Evolutionary conservation across 2,797 vertebrate genomes (phyloP).

Genomic region (Alca torda): DNA sequence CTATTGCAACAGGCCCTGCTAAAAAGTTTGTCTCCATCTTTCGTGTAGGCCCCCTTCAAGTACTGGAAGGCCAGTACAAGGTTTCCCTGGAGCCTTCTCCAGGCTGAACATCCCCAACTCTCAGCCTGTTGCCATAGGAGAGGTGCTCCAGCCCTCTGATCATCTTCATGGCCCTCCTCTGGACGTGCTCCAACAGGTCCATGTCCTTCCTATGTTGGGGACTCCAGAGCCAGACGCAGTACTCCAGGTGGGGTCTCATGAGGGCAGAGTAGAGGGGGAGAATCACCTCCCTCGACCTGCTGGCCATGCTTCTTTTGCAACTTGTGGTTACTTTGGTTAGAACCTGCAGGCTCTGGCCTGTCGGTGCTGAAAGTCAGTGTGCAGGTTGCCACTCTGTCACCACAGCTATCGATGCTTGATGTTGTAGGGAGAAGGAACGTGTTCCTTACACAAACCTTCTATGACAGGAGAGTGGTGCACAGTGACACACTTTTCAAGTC

Average conservation of each 20-base stretch:
- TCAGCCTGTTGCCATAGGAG: neutral
- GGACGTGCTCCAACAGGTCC: too few species aligned
- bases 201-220: neutral
- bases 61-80: neutral
- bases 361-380: neutral
- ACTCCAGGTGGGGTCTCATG: neutral
- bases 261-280: neutral
- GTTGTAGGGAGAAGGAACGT: neutral
- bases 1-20: neutral
- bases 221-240: neutral
- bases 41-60: neutral
- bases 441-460: slow-evolving; percentile 80
- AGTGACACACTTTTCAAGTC: slow-evolving; percentile 76
- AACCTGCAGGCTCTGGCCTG: too few species aligned
- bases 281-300: neutral
- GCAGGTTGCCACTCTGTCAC: neutral
- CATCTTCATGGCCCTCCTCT: neutral
- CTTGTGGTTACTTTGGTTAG: too few species aligned
- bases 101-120: neutral
- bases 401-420: accelerated
- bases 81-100: neutral
- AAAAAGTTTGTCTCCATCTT: neutral
- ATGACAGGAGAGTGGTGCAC: slow-evolving; percentile 82
- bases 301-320: neutral
- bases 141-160: neutral